A percentile compares a stretch with the other conserved stretches of the same genome.
These are phyloP conservation scores for Bettongia penicillata DNA, from an alignment of 2,113 vertebrate genomes.

Conservation along the genomic window DNA sequence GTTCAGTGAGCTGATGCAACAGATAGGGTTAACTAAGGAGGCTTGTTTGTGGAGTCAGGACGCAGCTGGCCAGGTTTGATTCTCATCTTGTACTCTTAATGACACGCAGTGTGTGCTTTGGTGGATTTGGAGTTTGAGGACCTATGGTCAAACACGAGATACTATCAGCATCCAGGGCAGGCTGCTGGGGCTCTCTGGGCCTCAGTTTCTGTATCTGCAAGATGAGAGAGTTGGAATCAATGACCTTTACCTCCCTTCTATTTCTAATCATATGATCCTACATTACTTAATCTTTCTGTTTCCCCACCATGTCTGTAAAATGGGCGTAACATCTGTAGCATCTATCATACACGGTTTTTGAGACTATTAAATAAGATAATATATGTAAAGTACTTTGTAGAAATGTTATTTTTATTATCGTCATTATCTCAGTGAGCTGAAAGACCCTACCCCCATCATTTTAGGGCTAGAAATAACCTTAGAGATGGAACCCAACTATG, in stretches of 20 bases:
- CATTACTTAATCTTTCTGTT: neutral
- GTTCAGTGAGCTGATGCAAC: neutral
- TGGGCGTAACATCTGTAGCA: neutral
- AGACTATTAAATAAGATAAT: neutral
- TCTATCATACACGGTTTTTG: neutral
- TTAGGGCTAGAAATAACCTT: neutral
- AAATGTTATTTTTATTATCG: neutral
- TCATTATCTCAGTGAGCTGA: neutral
- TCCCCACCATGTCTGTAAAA: neutral
- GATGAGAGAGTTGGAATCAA: neutral
- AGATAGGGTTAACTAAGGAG: neutral
- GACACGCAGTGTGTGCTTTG: rapidly evolving
- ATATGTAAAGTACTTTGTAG: neutral
- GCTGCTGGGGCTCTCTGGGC: neutral
- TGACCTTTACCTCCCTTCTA: neutral
- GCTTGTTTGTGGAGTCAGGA: neutral
- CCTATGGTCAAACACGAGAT: neutral
- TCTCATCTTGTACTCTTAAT: neutral
- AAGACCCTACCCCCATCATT: neutral
- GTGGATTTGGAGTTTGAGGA: neutral
- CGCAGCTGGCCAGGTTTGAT: neutral
- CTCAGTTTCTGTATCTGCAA: neutral
- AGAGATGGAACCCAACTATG: neutral
- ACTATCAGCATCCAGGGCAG: neutral
- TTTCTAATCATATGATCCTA: neutral